Evolutionary conservation across 1,140 invertebrate genomes (phyloP).

Genomic region (Panulirus ornatus): DNA sequence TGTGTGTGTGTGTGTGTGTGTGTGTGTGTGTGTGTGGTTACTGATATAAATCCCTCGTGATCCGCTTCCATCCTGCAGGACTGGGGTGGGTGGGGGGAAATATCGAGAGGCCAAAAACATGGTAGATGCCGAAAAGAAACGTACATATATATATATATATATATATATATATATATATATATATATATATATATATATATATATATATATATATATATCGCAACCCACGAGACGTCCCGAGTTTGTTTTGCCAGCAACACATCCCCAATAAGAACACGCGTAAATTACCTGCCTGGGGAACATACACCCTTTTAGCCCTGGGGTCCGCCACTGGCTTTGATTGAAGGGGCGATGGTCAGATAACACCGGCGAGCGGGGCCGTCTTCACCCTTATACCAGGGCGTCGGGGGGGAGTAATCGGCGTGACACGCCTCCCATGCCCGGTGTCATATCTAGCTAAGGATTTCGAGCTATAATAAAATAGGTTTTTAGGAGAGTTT

Average conservation of each 20-base stretch:
- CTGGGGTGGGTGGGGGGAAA: too few species aligned
- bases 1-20: too few species aligned
- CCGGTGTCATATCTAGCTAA: slow-evolving; percentile 24
- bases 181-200: too few species aligned
- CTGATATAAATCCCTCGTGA: too few species aligned
- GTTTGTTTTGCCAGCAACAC: not conserved
- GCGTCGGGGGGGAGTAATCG: not conserved
- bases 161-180: too few species aligned
- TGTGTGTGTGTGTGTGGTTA: too few species aligned
- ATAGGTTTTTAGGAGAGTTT: slow-evolving; percentile 29
- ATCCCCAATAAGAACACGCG: slow-evolving; percentile 13
- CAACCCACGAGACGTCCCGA: too few species aligned
- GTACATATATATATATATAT: too few species aligned
- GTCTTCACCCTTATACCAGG: not conserved
- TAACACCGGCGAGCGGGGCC: not conserved
- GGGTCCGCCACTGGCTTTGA: not conserved
- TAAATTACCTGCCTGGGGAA: slow-evolving; percentile 17
- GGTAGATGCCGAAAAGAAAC: too few species aligned
- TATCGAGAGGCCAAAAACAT: too few species aligned
- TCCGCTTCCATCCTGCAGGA: too few species aligned
- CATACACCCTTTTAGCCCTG: slow-evolving; percentile 18
- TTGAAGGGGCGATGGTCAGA: slow-evolving; percentile 41
- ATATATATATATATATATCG: too few species aligned
- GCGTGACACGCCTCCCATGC: not conserved
- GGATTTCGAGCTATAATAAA: slow-evolving; percentile 32